These are phyloP conservation scores for Digitonthophagus gazella DNA, from an alignment of 2,888 invertebrate genomes.

Conservation along the genomic window DNA sequence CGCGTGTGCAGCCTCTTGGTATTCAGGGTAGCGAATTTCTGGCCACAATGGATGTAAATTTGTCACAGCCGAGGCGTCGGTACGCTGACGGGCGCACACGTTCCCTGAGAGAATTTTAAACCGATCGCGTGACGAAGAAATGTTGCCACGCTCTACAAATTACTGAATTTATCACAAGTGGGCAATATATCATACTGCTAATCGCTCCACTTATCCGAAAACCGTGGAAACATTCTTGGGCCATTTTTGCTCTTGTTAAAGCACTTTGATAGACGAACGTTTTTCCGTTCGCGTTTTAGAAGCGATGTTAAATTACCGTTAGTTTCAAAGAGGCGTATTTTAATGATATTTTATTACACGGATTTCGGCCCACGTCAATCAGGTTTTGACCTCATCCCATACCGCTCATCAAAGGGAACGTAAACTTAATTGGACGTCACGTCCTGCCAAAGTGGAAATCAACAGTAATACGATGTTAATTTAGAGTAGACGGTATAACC, in stretches of 20 bases:
- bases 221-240: not conserved
- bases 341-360: no score
- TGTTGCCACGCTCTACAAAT: conserved; percentile 6
- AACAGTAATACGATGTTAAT: not conserved
- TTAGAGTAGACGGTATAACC: not conserved
- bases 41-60: not conserved
- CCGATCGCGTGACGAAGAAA: conserved; percentile 9
- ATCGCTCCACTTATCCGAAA: conserved; percentile 11
- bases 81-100: not conserved
- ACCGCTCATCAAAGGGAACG: not conserved
- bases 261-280: no score
- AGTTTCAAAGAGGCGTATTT: no score
- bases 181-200: conserved; percentile 13
- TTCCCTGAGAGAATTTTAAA: not conserved
- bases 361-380: not conserved
- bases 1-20: not conserved
- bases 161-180: conserved; percentile 14
- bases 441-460: not conserved
- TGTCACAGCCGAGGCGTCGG: not conserved
- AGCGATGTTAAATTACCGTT: no score
- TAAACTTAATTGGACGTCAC: not conserved
- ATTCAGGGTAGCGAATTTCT: not conserved
- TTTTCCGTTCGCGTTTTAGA: no score
- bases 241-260: not conserved
- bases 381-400: not conserved